phyloP scores from a whole-genome alignment of 2,797 vertebrate genomes.

The Paguma larvata region DNA sequence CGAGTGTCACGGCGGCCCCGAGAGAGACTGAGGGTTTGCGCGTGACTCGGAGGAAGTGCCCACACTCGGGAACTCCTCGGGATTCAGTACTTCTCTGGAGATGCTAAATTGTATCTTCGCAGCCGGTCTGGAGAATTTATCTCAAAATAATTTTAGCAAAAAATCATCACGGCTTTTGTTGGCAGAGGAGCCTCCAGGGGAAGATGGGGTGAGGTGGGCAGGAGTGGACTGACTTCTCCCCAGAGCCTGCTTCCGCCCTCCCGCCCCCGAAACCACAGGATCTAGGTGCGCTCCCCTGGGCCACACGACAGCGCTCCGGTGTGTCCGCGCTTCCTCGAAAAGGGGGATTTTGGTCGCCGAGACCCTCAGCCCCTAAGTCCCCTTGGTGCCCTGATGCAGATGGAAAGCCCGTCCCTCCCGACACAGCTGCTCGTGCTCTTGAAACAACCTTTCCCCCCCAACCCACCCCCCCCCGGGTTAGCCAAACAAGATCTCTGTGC shows the following conservation, averaged over 20 bases:
- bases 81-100: not conserved
- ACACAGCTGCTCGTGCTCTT: rapidly evolving
- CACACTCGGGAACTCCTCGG: too few species aligned
- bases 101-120: not conserved
- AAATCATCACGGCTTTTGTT: not conserved
- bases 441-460: not conserved
- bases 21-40: not conserved
- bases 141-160: conserved; percentile 19
- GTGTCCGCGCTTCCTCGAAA: not conserved
- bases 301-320: rapidly evolving
- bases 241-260: not conserved
- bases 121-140: not conserved
- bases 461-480: too few species aligned
- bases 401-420: not conserved
- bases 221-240: rapidly evolving
- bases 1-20: rapidly evolving
- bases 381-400: rapidly evolving
- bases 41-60: rapidly evolving
- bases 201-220: rapidly evolving
- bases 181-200: not conserved
- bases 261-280: not conserved
- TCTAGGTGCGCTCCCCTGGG: rapidly evolving
- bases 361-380: not conserved
- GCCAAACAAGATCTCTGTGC: too few species aligned
- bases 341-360: rapidly evolving